A percentile compares a stretch with the other conserved stretches of the same genome.
Conservation (phyloP, 2,888 invertebrate genomes). For the Netelia virgata region DNA sequence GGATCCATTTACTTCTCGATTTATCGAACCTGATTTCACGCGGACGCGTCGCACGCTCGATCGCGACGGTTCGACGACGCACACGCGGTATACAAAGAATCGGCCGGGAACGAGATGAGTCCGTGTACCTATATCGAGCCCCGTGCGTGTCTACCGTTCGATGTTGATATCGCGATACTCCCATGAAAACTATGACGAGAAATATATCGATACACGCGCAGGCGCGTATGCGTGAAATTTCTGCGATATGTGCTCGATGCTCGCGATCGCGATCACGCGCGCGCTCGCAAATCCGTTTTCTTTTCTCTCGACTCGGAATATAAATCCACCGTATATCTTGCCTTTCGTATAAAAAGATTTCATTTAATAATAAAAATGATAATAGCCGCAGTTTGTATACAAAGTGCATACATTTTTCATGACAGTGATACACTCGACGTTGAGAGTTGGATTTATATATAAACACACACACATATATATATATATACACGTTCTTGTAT, state of each 20-base stretch:
- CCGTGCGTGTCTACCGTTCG: not conserved
- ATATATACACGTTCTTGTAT: not conserved
- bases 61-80: conserved; percentile 61
- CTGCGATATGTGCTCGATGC: conserved; percentile 17
- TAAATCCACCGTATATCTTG: conserved; percentile 37
- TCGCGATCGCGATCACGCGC: conserved; percentile 22
- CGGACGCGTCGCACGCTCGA: conserved; percentile 65
- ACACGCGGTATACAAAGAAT: conserved; percentile 27
- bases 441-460: conserved; percentile 13
- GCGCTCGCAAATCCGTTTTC: conserved; percentile 33
- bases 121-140: not conserved
- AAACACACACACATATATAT: conserved; percentile 24
- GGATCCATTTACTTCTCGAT: conserved; percentile 77
- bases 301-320: conserved; percentile 34
- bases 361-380: conserved; percentile 65
- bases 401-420: conserved; percentile 64
- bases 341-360: conserved; percentile 15
- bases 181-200: conserved; percentile 22
- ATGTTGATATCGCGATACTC: conserved; percentile 4
- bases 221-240: conserved; percentile 21
- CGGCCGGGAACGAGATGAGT: conserved; percentile 8
- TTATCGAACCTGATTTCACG: conserved; percentile 76
- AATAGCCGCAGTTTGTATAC: conserved; percentile 61
- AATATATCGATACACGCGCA: not conserved
- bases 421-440: conserved; percentile 42